phyloP scores from a whole-genome alignment of 2,888 invertebrate genomes.

The Eilema sororculum region DNA sequence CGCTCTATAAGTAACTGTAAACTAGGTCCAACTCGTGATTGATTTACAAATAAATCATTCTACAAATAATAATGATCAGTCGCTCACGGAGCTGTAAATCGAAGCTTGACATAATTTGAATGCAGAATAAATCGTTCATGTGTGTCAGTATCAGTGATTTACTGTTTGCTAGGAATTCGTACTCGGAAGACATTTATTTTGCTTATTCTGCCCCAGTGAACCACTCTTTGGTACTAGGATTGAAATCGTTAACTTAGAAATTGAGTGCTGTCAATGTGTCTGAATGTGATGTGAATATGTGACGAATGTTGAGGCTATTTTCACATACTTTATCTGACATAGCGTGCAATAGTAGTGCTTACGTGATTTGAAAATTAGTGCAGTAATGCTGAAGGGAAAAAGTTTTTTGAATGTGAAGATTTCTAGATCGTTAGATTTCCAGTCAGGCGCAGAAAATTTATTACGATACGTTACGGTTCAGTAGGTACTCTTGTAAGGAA shows the following conservation, averaged over 20 bases:
- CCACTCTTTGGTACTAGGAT: constrained; percentile 6
- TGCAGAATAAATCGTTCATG: constrained; percentile 35
- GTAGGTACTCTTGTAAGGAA: background rate
- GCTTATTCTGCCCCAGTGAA: constrained; percentile 34
- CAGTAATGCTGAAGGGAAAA: background rate
- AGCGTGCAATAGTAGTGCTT: background rate
- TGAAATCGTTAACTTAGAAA: background rate
- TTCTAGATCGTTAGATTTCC: background rate
- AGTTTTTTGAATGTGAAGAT: background rate
- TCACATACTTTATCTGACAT: background rate
- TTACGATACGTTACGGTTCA: background rate
- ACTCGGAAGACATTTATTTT: constrained; percentile 38
- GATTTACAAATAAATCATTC: constrained; percentile 35
- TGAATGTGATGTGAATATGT: background rate
- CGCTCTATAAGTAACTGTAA: too few relatives aligned
- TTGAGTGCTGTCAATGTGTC: background rate
- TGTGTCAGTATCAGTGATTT: constrained; percentile 24
- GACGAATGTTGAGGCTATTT: background rate
- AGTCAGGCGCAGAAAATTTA: background rate
- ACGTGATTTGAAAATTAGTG: background rate
- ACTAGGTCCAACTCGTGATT: too few relatives aligned
- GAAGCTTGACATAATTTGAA: constrained; percentile 31
- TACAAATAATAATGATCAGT: constrained; percentile 34
- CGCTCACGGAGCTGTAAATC: constrained; percentile 24
- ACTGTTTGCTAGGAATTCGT: constrained; percentile 34